Conservation (phyloP, 2,797 vertebrate genomes). For the Serranus cabrilla region DNA sequence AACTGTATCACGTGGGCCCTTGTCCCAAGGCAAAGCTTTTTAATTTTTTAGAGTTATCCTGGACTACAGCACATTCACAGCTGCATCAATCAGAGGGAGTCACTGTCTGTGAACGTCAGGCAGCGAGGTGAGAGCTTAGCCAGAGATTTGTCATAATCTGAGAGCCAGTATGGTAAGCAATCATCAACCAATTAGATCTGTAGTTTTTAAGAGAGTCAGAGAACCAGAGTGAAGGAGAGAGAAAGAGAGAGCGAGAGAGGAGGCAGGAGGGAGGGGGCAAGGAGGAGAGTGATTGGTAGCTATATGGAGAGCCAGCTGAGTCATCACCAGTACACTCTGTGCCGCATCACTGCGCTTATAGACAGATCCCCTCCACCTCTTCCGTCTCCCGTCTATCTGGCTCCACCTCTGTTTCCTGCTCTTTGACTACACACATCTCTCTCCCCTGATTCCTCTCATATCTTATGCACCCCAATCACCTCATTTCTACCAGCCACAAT, state of each 20-base stretch:
- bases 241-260: slow-evolving; percentile 27
- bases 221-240: slow-evolving; percentile 48
- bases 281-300: slow-evolving; percentile 82
- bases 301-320: slow-evolving; percentile 88
- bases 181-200: slow-evolving; percentile 75
- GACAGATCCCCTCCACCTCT: slow-evolving; percentile 82
- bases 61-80: slow-evolving; percentile 37
- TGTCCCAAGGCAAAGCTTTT: slow-evolving; percentile 35
- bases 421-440: slow-evolving; percentile 52
- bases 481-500: slow-evolving; percentile 27
- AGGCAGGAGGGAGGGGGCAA: slow-evolving; percentile 32
- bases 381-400: slow-evolving; percentile 68
- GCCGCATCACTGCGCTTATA: slow-evolving; percentile 87
- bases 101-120: slow-evolving; percentile 34
- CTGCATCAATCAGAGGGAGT: slow-evolving; percentile 47
- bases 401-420: slow-evolving; percentile 74
- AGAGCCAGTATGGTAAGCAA: slow-evolving; percentile 62
- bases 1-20: slow-evolving; percentile 4
- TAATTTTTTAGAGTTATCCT: slow-evolving; percentile 20
- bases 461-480: slow-evolving; percentile 35
- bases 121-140: slow-evolving; percentile 33
- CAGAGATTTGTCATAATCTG: slow-evolving; percentile 70
- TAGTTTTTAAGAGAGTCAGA: slow-evolving; percentile 69
- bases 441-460: slow-evolving; percentile 34
- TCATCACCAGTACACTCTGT: slow-evolving; percentile 88